phyloP scores from a whole-genome alignment of 2,797 vertebrate genomes.

The Perodicticus potto region DNA sequence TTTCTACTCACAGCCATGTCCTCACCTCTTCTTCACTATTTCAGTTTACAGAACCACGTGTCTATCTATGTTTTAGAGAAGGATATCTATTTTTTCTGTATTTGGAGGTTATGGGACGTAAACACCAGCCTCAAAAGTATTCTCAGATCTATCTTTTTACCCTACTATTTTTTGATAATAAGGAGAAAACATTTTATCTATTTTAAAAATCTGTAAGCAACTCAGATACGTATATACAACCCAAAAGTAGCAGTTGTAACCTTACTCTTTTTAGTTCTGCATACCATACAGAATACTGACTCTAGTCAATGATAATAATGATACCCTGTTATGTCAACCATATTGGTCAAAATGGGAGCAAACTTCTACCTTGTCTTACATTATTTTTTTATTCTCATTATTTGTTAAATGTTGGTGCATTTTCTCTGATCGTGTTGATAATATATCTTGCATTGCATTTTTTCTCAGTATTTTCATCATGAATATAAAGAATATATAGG shows the following conservation, averaged over 20 bases:
- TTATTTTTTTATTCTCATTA: background rate
- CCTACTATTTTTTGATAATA: background rate
- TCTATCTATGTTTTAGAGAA: background rate
- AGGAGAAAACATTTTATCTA: background rate
- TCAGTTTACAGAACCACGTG: background rate
- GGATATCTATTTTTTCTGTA: background rate
- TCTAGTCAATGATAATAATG: background rate
- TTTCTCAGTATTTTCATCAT: background rate
- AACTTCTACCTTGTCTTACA: background rate
- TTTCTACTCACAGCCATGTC: background rate
- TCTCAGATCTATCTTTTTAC: background rate
- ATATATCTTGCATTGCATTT: background rate
- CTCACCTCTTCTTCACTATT: background rate
- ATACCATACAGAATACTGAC: fast-evolving
- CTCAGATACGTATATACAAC: too few species aligned
- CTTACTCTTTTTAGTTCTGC: background rate
- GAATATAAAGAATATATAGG: background rate
- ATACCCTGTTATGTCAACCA: background rate
- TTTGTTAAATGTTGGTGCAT: background rate
- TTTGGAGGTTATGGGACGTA: background rate
- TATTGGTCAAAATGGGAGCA: background rate
- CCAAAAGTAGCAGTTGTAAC: background rate
- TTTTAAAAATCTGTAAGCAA: background rate
- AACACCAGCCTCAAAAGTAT: too few species aligned
- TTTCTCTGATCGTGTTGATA: background rate